Evolutionary conservation across 2,113 vertebrate species (phyloP).

Genomic region (Apodemus speciosus): DNA sequence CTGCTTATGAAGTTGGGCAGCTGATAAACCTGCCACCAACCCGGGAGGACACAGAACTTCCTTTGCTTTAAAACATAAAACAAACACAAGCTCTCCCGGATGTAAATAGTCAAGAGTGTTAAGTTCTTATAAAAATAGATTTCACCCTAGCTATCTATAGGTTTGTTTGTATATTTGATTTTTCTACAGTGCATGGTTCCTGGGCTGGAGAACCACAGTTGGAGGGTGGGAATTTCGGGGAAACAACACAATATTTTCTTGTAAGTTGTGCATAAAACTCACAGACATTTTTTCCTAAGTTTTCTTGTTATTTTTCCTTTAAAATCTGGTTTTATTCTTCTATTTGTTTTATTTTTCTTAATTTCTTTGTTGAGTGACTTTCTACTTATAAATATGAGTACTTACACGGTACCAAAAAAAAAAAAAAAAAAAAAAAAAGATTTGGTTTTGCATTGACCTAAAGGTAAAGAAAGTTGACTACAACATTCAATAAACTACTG

Average conservation of each 20-base stretch:
- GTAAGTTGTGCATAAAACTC: constrained; percentile 79
- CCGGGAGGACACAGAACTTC: constrained; percentile 77
- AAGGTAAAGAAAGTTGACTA: constrained; percentile 31
- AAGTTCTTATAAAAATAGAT: constrained; percentile 87
- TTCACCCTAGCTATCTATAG: constrained; percentile 86
- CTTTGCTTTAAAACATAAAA: constrained; percentile 83
- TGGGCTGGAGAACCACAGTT: constrained; percentile 85
- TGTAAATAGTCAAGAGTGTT: constrained; percentile 87
- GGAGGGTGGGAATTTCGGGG: constrained; percentile 62
- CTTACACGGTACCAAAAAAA: constrained; percentile 82
- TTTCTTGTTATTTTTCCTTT: constrained; percentile 75
- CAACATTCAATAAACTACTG: constrained; percentile 52
- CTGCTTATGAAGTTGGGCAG: background rate
- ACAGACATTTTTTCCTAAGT: constrained; percentile 76
- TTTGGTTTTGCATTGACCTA: constrained; percentile 74
- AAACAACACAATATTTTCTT: constrained; percentile 78
- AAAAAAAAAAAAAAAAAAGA: constrained; percentile 84
- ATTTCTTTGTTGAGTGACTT: constrained; percentile 64
- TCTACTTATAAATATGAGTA: constrained; percentile 77
- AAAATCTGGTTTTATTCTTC: constrained; percentile 39
- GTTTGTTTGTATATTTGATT: constrained; percentile 91
- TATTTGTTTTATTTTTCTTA: background rate
- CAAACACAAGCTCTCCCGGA: constrained; percentile 73
- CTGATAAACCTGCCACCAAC: background rate
- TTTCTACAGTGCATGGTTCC: constrained; percentile 90